Percentiles rank a stretch among this genome's conserved stretches.
phyloP scores from a whole-genome alignment of 2,113 vertebrate genomes.

The Tenrec ecaudatus region DNA sequence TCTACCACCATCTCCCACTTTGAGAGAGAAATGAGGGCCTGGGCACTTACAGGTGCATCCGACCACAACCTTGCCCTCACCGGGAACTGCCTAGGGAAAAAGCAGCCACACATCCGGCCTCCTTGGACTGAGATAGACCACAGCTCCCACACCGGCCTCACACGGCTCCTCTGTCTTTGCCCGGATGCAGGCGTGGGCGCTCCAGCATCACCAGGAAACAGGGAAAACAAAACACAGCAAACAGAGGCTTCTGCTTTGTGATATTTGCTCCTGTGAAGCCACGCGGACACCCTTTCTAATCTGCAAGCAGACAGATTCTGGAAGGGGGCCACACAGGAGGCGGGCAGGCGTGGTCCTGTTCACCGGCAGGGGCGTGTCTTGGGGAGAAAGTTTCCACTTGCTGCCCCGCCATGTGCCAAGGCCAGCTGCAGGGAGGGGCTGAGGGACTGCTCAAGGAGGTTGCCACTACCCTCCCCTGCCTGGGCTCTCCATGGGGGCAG shows the following conservation, averaged over 20 bases:
- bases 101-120: background rate
- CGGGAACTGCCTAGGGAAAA: background rate
- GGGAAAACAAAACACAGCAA: conserved; percentile 45
- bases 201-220: background rate
- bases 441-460: background rate
- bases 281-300: conserved; percentile 74
- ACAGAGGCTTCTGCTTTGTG: conserved; percentile 46
- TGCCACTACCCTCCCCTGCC: background rate
- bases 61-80: background rate
- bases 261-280: conserved; percentile 67
- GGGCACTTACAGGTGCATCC: conserved; percentile 11
- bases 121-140: background rate
- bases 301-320: conserved; percentile 67
- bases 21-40: conserved; percentile 24
- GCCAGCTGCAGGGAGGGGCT: background rate
- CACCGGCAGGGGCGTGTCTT: background rate
- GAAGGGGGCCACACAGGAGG: conserved; percentile 25
- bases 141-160: background rate
- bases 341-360: conserved; percentile 51
- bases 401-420: fast-evolving
- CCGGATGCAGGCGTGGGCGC: background rate
- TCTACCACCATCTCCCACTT: background rate
- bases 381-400: background rate
- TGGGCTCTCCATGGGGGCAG: background rate
- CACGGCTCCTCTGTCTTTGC: background rate